Evolutionary conservation across 2,113 vertebrate species (phyloP), one percentile per base, ranked within the genome.

Genomic region (Oostethus manadensis): DNA sequence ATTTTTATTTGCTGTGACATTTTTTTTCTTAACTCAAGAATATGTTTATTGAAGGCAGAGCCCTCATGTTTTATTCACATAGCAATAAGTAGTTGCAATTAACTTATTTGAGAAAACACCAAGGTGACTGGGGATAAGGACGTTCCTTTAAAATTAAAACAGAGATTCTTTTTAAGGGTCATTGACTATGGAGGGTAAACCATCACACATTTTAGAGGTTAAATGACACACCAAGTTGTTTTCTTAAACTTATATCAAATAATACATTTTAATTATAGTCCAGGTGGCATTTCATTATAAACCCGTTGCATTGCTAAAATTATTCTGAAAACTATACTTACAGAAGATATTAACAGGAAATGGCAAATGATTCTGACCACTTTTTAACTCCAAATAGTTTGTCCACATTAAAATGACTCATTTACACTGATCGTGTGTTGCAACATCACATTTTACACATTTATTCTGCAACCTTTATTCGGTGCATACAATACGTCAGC

Each of bases 51-150:
- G 56, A 73, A 75, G 60, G 64, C 66, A 53, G 62, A 54, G 4
- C 35, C 56, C 64, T 80, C 70, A 75, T 81, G 72, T 78, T 76
- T 79, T 73, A 76, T 85, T 78, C 68, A 78, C 56, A 26, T 2
- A 13, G 23, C 48, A 58, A 45, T 11, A 15, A 45, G 26, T 58
- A 46, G 44, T 29, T 47, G n/a, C 21, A 46, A 46, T 58, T 45
- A 45, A 45, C 57, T 58, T 47, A 58, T 58, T 58, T 58, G 44
- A 26, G 22, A 58, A 33, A 59, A 38, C 56, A 56, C 60, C 74
- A 68, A 77, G 66, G 71, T 71, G 68, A 78, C 45, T 17, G 23
- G 48, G 64, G 56, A 71, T 64, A 56, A 73, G 62, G 49, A 51
- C 33, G 56, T 56, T 72, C 29, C 56, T 63, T 71, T 65, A 42